Evolutionary conservation across 2,113 vertebrate species (phyloP).

Genomic region (Phylloscopus whistleri): DNA sequence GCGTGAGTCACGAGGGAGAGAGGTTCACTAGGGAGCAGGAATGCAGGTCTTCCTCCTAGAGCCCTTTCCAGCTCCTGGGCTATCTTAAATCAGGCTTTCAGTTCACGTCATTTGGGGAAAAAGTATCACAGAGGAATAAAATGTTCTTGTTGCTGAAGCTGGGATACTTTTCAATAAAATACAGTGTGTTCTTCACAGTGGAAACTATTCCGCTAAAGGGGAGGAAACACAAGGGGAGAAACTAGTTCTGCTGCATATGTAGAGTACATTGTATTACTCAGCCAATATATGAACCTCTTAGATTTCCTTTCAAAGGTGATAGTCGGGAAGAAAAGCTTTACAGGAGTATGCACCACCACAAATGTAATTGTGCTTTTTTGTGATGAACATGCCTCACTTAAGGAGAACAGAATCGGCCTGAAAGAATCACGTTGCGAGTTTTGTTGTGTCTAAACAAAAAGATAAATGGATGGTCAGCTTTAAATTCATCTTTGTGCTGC

Average conservation of each 20-base stretch:
- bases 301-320: constrained; percentile 25
- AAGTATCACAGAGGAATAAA: not conserved
- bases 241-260: constrained; percentile 29
- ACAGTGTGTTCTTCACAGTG: not conserved
- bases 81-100: not conserved
- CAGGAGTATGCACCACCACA: not conserved
- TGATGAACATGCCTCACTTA: not conserved
- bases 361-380: not conserved
- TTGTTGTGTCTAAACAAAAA: constrained; percentile 80
- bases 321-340: constrained; percentile 23
- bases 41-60: not conserved
- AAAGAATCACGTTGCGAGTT: constrained; percentile 76
- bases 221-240: not conserved
- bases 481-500: constrained; percentile 80
- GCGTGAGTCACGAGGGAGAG: fast-evolving
- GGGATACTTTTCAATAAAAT: not conserved
- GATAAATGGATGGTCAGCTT: constrained; percentile 77
- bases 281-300: constrained; percentile 4
- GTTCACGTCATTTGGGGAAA: not conserved
- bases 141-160: not conserved
- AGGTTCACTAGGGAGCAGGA: not conserved
- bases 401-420: constrained; percentile 77
- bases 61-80: not conserved
- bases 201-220: constrained; percentile 6
- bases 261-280: not conserved